Base-by-base conservation (phyloP, 2,113 vertebrate genomes). In the Ornithorhynchus anatinus region DNA sequence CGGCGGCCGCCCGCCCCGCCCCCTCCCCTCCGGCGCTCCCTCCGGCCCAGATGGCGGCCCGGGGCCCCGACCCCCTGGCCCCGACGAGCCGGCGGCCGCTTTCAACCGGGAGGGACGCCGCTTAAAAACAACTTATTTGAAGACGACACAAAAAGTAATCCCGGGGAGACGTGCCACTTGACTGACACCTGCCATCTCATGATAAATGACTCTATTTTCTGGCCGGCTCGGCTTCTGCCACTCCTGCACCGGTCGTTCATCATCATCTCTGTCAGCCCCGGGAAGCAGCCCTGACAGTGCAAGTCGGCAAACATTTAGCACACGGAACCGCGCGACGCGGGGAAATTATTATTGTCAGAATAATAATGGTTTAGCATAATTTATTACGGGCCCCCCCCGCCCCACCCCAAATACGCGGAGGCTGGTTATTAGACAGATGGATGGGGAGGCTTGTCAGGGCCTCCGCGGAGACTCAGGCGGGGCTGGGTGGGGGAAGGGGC, bases 321-420 rank as follows among this genome's bases (percentile, higher is more conserved):
- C 97, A 96, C 95, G 92, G 96, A 96, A 95, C 96, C 94, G 93
- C 92, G 94, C 96, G 97, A 96, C 96, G 96, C 94, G 72, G 96
- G 96, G 97, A 99, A 99, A 99, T 99, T 97, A 98, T 99, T 99
- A 98, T 98, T 99, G 98, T 99, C 98, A 99, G 97, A 99, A 99
- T 99, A 98, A 99, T 99, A 99, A 99, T 98, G 96, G 96, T 99
- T 99, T 99, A 99, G 98, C 98, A 99, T 99, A 99, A 99, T 99
- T 99, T 99, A 99, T 99, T 99, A 98, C 96, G 96, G 96, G 97
- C 98, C 96, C 96, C 96, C 95, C n/a, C n/a, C n/a, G n/a, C n/a
- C n/a, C n/a, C n/a, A n/a, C n/a, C n/a, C 83, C 86, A 98, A 98
- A 99, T 99, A 99, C 98, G 97, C 96, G 97, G 96, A 96, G 96